phyloP scores from a whole-genome alignment of 2,113 vertebrate genomes.

The Leucosticte australis region DNA sequence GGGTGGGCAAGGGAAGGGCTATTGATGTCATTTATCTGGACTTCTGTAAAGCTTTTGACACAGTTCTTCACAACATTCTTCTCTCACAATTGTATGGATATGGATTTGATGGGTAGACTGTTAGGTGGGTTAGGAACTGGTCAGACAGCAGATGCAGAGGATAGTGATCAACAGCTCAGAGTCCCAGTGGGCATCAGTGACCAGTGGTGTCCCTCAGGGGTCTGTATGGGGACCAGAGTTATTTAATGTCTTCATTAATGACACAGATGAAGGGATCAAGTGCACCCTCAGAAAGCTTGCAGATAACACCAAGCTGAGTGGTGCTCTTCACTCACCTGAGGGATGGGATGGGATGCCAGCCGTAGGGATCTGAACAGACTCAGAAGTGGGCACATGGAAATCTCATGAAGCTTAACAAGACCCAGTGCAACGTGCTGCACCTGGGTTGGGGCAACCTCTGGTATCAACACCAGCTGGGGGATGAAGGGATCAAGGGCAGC shows the following conservation, averaged over 20 bases:
- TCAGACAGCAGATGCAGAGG: background rate
- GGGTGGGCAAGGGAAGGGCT: background rate
- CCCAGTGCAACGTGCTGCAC: background rate
- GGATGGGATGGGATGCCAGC: background rate
- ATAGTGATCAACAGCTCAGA: background rate
- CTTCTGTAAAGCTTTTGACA: background rate
- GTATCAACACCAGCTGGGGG: background rate
- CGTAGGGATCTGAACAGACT: background rate
- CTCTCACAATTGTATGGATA: background rate
- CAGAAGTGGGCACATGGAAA: too few species aligned
- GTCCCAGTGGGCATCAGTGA: background rate
- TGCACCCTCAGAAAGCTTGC: background rate
- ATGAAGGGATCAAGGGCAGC: background rate
- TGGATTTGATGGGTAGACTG: background rate
- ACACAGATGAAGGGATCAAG: background rate
- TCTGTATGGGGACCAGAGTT: rapidly evolving
- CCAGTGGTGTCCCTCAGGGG: background rate
- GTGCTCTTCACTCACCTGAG: background rate
- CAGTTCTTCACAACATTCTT: rapidly evolving
- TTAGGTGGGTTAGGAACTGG: background rate
- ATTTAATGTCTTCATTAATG: background rate
- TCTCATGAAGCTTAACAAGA: too few species aligned
- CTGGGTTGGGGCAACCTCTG: background rate
- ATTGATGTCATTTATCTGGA: background rate
- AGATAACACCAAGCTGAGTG: background rate